phyloP scores from a whole-genome alignment of 2,888 invertebrate species.

The Danaus chrysippus region DNA sequence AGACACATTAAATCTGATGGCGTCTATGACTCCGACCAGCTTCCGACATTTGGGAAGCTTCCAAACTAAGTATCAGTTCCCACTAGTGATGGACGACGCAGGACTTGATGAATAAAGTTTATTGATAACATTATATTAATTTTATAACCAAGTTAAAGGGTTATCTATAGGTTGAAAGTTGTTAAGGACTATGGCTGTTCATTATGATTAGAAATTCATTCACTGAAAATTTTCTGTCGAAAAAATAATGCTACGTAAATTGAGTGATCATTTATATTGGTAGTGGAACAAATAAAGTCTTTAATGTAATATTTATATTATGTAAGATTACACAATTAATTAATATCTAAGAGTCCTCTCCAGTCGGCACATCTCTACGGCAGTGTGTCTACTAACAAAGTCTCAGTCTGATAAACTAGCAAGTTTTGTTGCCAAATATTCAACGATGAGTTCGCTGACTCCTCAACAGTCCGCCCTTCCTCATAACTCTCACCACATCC shows the following conservation, averaged over 20 bases:
- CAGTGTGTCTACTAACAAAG: slow-evolving; percentile 15
- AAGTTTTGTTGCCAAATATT: slow-evolving; percentile 28
- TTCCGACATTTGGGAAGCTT: slow-evolving; percentile 24
- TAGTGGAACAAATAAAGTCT: no score
- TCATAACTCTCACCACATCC: neutral
- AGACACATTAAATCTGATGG: neutral
- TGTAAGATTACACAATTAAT: neutral
- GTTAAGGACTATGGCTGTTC: no score
- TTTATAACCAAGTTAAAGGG: no score
- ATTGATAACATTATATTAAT: no score
- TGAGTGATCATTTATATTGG: no score
- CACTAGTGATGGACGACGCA: neutral
- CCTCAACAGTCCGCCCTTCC: slow-evolving; percentile 19
- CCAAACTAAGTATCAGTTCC: slow-evolving; percentile 20
- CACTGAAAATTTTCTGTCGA: no score
- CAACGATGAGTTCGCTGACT: slow-evolving; percentile 21
- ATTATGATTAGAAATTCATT: no score
- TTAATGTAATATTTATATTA: no score
- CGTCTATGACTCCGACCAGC: slow-evolving; percentile 4
- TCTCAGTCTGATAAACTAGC: slow-evolving; percentile 21
- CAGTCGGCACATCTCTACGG: neutral
- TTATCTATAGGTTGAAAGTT: no score
- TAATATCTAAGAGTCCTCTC: neutral
- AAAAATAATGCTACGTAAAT: no score
- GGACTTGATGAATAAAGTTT: no score